Base-by-base conservation (phyloP, 1,140 invertebrate genomes). In the Bombus vancouverensis region DNA sequence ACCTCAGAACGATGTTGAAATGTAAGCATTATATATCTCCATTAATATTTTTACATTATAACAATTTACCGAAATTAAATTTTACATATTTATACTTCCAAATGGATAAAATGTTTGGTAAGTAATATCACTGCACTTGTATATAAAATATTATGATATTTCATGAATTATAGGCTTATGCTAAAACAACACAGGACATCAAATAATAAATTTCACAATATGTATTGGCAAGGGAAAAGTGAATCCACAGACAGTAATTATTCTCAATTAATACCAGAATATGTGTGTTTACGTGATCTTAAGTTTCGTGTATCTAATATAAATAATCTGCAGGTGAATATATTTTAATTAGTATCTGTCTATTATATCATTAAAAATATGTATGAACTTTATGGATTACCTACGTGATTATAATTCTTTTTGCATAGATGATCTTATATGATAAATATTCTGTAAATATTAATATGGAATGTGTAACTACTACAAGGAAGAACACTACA, bases 261-360 rank as follows among this genome's bases (percentile, higher is more conserved):
- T 93, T 71, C 88, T 94, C 85, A 92, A 94, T 86, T 94, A 80
- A 94, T 93, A 81, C 84, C 92, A 34, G 87, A 92, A 18, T 90
- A 80, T 25, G 79, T 94, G 47, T 68, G 79, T 76, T 76, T 94
- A 66, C 65, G 85, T 4, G 90, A 94, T 77, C 81, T 94, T 10
- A 94, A 94, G 78, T 94, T 94, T 85, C 87, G 59, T 66, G 72
- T 93, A 44, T 74, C 72, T 57, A 88, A 79, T 39, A 72, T 77
- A 34, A 85, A 92, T 70, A 84, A 88, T 80, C 13, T 94, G 37
- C 81, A 94, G 89, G 94, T 94, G 88, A 86, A 59, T 75, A 39
- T 1, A 57, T 59, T 18, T n/a, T 39, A 39, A 32, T n/a, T 12
- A 72, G 72, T 34, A 22, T 62, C 34, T 44, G 12, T 25, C 10